Evolutionary conservation across 2,888 invertebrate species (phyloP).

Genomic region (Drosophila rellima): DNA sequence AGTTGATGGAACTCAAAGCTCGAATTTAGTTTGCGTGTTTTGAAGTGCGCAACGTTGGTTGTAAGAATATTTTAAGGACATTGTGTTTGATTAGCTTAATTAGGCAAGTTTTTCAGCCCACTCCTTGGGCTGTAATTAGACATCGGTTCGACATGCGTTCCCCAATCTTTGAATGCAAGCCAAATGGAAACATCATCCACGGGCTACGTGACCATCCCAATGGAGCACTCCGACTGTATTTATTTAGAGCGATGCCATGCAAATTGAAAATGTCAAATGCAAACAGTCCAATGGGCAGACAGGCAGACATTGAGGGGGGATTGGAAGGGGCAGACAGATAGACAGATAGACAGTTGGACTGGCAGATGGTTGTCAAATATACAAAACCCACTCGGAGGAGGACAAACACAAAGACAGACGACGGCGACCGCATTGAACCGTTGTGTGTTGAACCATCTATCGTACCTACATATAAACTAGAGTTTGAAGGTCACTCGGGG

Average conservation of each 20-base stretch:
- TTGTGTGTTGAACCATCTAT: slow-evolving; percentile 18
- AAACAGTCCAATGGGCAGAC: slow-evolving; percentile 53
- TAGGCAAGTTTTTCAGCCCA: slow-evolving; percentile 12
- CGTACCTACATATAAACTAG: slow-evolving; percentile 27
- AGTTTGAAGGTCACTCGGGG: slow-evolving; percentile 58
- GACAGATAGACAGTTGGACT: slow-evolving; percentile 62
- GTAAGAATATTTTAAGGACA: slow-evolving; percentile 34
- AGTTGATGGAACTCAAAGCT: slow-evolving; percentile 24
- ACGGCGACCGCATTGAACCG: slow-evolving; percentile 52
- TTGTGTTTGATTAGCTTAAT: slow-evolving; percentile 61
- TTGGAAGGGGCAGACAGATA: slow-evolving; percentile 8
- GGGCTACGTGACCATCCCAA: slow-evolving; percentile 44
- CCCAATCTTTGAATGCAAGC: slow-evolving; percentile 1
- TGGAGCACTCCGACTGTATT: slow-evolving; percentile 16
- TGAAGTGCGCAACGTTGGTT: slow-evolving; percentile 28
- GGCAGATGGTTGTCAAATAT: slow-evolving; percentile 68
- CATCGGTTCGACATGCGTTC: slow-evolving; percentile 10
- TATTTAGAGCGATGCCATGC: slow-evolving; percentile 62
- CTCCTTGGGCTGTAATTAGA: slow-evolving; percentile 19
- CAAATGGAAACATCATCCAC: slow-evolving; percentile 2
- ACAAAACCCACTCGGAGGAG: slow-evolving; percentile 42
- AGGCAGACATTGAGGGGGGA: slow-evolving; percentile 19
- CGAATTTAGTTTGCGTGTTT: slow-evolving; percentile 46
- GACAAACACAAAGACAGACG: slow-evolving; percentile 14
- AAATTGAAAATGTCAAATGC: slow-evolving; percentile 80